Evolutionary conservation across 2,797 vertebrate genomes (phyloP).

Genomic region (Bradypodion ventrale): DNA sequence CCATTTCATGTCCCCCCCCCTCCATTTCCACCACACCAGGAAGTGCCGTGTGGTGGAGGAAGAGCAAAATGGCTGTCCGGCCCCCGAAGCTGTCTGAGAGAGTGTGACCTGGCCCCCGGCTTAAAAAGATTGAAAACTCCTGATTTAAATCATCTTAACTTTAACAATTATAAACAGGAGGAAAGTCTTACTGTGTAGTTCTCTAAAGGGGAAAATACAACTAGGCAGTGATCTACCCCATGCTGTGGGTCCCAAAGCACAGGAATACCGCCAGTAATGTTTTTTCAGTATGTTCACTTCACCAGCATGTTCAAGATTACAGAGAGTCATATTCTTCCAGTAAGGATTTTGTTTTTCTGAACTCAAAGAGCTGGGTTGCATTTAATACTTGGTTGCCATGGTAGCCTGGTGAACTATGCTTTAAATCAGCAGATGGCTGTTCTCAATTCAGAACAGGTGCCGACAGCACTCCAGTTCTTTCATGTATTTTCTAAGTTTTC

Average conservation of each 20-base stretch:
- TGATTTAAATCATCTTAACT: no score
- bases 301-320: slow-evolving; percentile 7
- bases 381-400: slow-evolving; percentile 52
- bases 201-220: neutral
- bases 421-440: slow-evolving; percentile 48
- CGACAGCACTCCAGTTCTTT: slow-evolving; percentile 43
- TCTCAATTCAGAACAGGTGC: slow-evolving; percentile 42
- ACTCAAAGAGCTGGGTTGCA: slow-evolving; percentile 46
- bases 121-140: no score
- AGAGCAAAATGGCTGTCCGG: no score
- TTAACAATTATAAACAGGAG: no score
- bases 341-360: slow-evolving; percentile 45
- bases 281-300: slow-evolving; percentile 5
- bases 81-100: no score
- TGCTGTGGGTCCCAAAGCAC: neutral
- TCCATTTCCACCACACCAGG: no score
- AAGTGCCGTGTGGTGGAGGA: no score
- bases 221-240: neutral
- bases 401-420: slow-evolving; percentile 45
- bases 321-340: slow-evolving; percentile 17
- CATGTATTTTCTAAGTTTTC: slow-evolving; percentile 26
- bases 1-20: no score
- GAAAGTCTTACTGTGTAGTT: no score
- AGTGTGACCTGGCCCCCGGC: no score
- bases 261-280: neutral